phyloP scores from a whole-genome alignment of 2,888 invertebrate genomes.

The Oligia fasciuncula region DNA sequence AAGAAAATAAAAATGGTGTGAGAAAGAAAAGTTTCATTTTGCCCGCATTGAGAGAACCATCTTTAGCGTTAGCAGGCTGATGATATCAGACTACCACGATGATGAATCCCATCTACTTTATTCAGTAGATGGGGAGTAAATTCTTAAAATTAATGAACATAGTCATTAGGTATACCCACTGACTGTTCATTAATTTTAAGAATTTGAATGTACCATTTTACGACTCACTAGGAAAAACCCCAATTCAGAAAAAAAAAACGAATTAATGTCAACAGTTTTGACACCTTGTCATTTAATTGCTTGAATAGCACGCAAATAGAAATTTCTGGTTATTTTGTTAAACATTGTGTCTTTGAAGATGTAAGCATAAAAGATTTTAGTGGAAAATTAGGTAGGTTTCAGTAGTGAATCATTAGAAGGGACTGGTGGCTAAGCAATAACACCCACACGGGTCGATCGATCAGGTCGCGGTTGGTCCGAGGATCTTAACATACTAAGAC shows the following conservation, averaged over 20 bases:
- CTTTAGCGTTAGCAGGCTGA: not conserved
- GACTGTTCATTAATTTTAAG: not conserved
- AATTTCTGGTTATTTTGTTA: not conserved
- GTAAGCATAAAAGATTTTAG: not conserved
- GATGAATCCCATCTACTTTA: not conserved
- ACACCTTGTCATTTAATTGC: constrained; percentile 34
- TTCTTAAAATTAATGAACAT: too few species aligned
- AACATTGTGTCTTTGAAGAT: not conserved
- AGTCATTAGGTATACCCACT: too few species aligned
- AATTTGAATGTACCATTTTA: not conserved
- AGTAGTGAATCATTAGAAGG: not conserved
- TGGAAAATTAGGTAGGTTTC: not conserved
- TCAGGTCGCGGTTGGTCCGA: not conserved
- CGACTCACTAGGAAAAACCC: constrained; percentile 20
- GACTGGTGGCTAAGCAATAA: not conserved
- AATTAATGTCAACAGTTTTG: constrained; percentile 3
- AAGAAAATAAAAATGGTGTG: too few species aligned
- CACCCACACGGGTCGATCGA: not conserved
- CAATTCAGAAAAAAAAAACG: not conserved
- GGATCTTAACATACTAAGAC: too few species aligned
- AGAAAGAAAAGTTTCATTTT: too few species aligned
- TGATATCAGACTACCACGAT: constrained; percentile 3
- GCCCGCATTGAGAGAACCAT: too few species aligned
- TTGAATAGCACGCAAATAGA: constrained; percentile 11
- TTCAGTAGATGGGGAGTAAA: too few species aligned